Percentiles rank a stretch among this genome's conserved stretches.
phyloP scores from a whole-genome alignment of 2,797 vertebrate genomes.

The Borostomias antarcticus region DNA sequence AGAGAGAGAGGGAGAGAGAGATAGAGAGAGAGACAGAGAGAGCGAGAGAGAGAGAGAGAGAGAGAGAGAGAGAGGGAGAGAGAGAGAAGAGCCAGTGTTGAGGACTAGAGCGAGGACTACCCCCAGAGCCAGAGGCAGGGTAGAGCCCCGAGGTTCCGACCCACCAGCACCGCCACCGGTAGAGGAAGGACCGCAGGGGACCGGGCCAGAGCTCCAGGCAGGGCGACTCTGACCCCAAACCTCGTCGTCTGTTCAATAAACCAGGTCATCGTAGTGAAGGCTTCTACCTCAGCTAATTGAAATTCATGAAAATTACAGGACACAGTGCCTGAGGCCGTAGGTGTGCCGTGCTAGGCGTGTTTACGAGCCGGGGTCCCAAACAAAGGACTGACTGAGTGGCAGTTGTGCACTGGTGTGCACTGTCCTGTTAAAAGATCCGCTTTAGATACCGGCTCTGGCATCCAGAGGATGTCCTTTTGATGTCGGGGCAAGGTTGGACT shows the following conservation, averaged over 20 bases:
- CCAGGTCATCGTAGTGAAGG: background rate
- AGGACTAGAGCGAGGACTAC: background rate
- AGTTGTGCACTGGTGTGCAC: conserved; percentile 37
- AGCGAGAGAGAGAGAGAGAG: background rate
- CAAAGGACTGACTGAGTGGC: conserved; percentile 22
- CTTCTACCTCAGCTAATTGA: background rate
- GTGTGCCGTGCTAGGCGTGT: background rate
- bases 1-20: background rate
- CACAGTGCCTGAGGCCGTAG: background rate
- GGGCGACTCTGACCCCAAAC: no score
- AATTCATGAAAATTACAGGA: background rate
- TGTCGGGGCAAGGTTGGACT: conserved; percentile 22
- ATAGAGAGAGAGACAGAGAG: background rate
- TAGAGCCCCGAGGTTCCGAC: background rate
- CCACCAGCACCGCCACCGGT: no score
- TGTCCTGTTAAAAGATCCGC: conserved; percentile 55
- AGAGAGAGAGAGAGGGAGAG: background rate
- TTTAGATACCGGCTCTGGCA: conserved; percentile 50
- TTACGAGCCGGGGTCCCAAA: background rate
- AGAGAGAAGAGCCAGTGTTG: background rate
- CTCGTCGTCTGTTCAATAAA: no score
- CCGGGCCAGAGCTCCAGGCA: no score
- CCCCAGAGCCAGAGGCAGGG: background rate
- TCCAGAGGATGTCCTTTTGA: conserved; percentile 44
- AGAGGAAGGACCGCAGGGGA: no score